Base-by-base conservation (phyloP, 2,113 vertebrate species). In the Oceanites oceanicus region DNA sequence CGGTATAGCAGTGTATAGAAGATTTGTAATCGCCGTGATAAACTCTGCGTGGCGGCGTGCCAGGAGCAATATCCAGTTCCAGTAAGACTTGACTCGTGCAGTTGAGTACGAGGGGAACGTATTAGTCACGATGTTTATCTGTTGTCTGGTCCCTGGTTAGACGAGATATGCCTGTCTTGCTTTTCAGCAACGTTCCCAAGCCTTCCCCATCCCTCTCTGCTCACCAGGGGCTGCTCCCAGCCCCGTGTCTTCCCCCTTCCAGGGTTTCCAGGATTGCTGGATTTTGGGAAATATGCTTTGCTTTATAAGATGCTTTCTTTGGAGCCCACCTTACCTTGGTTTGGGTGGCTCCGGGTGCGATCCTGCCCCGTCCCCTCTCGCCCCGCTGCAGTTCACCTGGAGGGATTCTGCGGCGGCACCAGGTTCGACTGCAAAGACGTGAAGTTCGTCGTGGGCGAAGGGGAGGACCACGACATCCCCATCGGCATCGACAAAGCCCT, bases 401-500 rank as follows among this genome's bases (percentile, higher is more conserved):
- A 99, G 92, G 99, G 99, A 16, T 97, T 97, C 93, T 99, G 98
- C 61, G 97, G 93, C 0, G 98, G 96, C 61, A 98, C 89, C 83
- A 78, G 97, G 86, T 99, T 99, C 36, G 99, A 99, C 94, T 98
- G 98, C 96, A 98, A 99, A 94, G 99, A 99, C 0, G 98, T 99
- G 90, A 98, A 93, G 25, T 99, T 99, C 38, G 94, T 97, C 0
- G 98, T 99, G 65, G 99, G 99, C 0, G 99, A 99, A 96, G 98
- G 98, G 59, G 99, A 99, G 89, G 99, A 99, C 88, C 98, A 98
- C 8, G 98, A 98, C 62, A 98, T 99, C 97, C 99, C 99, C 45
- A 98, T 99, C 3, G 99, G 99, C 75, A 99, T 99, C 3, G 99
- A 99, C 97, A 98, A 99, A 89, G 99, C 99, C 82, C 98, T 99